phyloP scores from a whole-genome alignment of 2,888 invertebrate species.

The Ectemnius lituratus region DNA sequence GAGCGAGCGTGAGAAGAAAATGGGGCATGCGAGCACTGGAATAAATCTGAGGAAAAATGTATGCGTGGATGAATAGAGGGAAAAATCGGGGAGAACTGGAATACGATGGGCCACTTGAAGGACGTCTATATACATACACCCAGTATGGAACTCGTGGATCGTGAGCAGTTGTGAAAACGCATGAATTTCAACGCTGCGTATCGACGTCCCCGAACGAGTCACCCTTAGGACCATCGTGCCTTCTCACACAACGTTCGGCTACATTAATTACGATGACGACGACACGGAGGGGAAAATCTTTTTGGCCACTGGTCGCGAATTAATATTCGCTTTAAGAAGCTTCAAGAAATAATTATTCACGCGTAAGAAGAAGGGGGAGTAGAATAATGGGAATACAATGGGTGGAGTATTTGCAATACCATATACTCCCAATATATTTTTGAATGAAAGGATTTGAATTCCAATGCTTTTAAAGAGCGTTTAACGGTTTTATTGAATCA shows the following conservation, averaged over 20 bases:
- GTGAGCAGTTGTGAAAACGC: slow-evolving; percentile 40
- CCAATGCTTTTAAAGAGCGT: too few relatives aligned
- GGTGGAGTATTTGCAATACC: too few relatives aligned
- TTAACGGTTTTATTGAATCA: too few relatives aligned
- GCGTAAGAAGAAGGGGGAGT: too few relatives aligned
- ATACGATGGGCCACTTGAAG: slow-evolving; percentile 28
- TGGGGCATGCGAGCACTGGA: slow-evolving; percentile 5
- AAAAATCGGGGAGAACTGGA: slow-evolving; percentile 12
- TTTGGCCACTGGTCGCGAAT: slow-evolving; percentile 49
- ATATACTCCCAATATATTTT: too few relatives aligned
- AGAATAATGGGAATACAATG: too few relatives aligned
- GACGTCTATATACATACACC: slow-evolving; percentile 13
- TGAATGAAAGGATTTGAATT: too few relatives aligned
- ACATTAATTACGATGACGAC: slow-evolving; percentile 46
- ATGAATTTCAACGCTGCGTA: slow-evolving; percentile 53
- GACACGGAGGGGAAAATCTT: slow-evolving; percentile 52
- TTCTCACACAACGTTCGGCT: slow-evolving; percentile 45
- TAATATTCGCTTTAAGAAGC: slow-evolving; percentile 6
- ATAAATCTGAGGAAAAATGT: slow-evolving; percentile 10
- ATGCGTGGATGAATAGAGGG: slow-evolving; percentile 7
- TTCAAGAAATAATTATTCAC: too few relatives aligned
- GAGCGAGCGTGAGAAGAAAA: slow-evolving; percentile 16
- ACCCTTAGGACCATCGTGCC: slow-evolving; percentile 54
- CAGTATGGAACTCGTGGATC: slow-evolving; percentile 42
- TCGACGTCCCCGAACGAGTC: slow-evolving; percentile 52